Evolutionary conservation across 1,140 invertebrate species (phyloP), one percentile per base, ranked within the genome.

Genomic region (Magallana angulata): DNA sequence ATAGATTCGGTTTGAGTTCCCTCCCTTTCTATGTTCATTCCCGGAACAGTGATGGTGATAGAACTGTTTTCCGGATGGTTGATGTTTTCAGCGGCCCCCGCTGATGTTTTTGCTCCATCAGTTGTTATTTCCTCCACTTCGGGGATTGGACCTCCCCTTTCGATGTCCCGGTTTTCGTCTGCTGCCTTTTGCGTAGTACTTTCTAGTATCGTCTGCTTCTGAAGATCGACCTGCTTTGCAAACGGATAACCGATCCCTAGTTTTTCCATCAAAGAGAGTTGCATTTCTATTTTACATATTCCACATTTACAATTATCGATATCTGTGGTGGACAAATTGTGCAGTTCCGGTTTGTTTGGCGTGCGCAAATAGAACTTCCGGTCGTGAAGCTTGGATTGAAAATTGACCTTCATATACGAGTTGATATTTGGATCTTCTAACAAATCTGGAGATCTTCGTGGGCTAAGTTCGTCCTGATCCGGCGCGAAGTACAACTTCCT

Each of bases 301-400:
- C 87, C 90, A 82, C 92, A 92, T 8, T 85, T 60, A 85, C 92
- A 92, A 57, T 90, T 90, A 30, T 90, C 85, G 11, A 90, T 85
- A 9, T 91, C 89, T 12, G 84, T 36, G 1, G 84, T 68, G 11
- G 86, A 82, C 18, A 86, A 57, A 14, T 62, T 60, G 68, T 86
- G 84, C 8, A 57, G 48, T 1, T 57, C 60, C 7, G 84, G 57
- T 16, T 59, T 62, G 5, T 84, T 88, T 12, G 92, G 92, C 0
- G 92, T 92, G 68, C 87, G 90, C 62, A 92, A 81, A 30, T 91
- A 92, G 82, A 92, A 92, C 81, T 90, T 90, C 9, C 91, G 89
- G 56, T 91, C 87, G 24, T 92, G 91, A 16, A 92, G 62, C 62
- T 87, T 91, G 1, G 88, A 89, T 71, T 90, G 87, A 84, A 83